Evolutionary conservation across 35 echinoderm and acorn worm genomes (phyloP).

Genomic region (Chiridota heheva): DNA sequence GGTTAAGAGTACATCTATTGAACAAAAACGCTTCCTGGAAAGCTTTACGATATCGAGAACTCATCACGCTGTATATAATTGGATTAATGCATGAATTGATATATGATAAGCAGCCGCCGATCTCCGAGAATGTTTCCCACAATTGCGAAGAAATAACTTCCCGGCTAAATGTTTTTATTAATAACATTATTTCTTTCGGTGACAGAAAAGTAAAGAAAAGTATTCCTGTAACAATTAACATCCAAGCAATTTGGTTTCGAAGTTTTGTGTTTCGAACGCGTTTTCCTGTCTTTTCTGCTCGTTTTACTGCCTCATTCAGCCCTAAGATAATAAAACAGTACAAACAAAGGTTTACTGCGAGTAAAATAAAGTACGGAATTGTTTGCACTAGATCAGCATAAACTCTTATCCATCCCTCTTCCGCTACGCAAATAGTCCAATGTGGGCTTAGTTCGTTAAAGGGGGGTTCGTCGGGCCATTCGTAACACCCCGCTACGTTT

Average conservation of each 20-base stretch:
- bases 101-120: conserved; percentile 19
- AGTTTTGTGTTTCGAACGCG: conserved; percentile 65
- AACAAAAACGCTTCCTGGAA: conserved; percentile 44
- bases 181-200: conserved; percentile 57
- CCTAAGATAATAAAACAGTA: conserved; percentile 50
- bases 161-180: conserved; percentile 15
- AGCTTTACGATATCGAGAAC: conserved; percentile 27
- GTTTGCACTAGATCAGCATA: conserved; percentile 64
- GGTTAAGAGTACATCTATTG: conserved; percentile 5
- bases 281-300: conserved; percentile 43
- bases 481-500: background rate
- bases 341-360: conserved; percentile 57
- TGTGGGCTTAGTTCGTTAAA: background rate
- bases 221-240: conserved; percentile 75
- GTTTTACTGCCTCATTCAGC: conserved; percentile 47
- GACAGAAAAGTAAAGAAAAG: conserved; percentile 67
- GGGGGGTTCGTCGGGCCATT: conserved; percentile 30
- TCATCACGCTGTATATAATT: conserved; percentile 46
- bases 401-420: conserved; percentile 1
- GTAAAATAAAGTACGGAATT: conserved; percentile 64
- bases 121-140: conserved; percentile 6
- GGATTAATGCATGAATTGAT: conserved; percentile 55
- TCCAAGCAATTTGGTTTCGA: conserved; percentile 88
- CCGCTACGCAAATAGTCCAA: conserved; percentile 8
- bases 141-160: background rate